Evolutionary conservation across 2,113 vertebrate species (phyloP).

Genomic region (Peucedramus taeniatus): DNA sequence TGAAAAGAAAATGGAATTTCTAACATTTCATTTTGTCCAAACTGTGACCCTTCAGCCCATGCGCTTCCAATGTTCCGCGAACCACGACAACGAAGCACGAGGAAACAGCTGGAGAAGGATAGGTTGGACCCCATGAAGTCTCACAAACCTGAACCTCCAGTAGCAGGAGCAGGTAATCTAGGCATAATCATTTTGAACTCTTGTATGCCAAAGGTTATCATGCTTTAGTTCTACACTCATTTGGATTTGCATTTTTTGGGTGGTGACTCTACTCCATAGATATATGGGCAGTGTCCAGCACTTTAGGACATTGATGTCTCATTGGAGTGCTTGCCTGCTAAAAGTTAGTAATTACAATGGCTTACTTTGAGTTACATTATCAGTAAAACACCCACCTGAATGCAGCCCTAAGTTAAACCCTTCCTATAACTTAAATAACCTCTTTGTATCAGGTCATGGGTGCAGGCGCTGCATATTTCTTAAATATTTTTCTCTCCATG

Average conservation of each 20-base stretch:
- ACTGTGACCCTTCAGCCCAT: slow-evolving; percentile 78
- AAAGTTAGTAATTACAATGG: neutral
- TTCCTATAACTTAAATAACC: neutral
- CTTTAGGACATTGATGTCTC: neutral
- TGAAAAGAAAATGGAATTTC: neutral
- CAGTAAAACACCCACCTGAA: neutral
- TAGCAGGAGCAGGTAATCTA: slow-evolving; percentile 91
- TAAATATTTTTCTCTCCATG: neutral
- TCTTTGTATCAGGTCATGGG: neutral
- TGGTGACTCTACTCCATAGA: accelerated
- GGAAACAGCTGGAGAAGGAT: slow-evolving; percentile 97
- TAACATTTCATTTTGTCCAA: neutral
- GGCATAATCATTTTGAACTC: neutral
- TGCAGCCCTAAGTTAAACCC: neutral
- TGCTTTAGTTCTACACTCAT: neutral
- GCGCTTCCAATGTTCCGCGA: slow-evolving; percentile 98
- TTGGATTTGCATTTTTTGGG: neutral
- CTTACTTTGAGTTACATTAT: neutral
- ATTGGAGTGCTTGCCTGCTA: neutral
- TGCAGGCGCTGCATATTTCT: neutral
- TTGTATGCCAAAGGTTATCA: accelerated
- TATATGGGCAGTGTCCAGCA: neutral
- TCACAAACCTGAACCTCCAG: slow-evolving; percentile 95
- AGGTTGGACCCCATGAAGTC: slow-evolving; percentile 91
- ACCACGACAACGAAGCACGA: slow-evolving; percentile 91